phyloP scores from a whole-genome alignment of 2,797 vertebrate species.

The Neomorphus geoffroyi region DNA sequence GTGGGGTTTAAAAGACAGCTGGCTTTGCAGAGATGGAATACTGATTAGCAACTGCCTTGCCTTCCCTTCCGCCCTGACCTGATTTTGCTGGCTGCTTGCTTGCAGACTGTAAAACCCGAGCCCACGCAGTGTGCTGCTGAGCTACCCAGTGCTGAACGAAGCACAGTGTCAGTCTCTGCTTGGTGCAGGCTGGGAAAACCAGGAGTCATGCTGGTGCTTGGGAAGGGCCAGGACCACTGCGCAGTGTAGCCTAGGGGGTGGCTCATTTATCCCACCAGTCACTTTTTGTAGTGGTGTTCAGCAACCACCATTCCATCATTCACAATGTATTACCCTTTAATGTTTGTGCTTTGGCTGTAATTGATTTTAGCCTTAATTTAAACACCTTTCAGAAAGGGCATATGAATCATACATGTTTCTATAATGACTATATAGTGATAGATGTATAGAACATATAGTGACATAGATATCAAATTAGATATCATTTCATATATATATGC shows the following conservation, averaged over 20 bases:
- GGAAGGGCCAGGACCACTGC: neutral
- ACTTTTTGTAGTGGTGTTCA: neutral
- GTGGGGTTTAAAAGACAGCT: neutral
- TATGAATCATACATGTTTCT: accelerated
- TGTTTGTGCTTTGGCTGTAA: neutral
- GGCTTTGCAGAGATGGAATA: neutral
- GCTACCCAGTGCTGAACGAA: neutral
- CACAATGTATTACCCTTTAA: accelerated
- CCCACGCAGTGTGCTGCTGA: neutral
- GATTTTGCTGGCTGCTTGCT: neutral
- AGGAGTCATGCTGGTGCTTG: too few relatives aligned
- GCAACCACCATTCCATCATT: accelerated
- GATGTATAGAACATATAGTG: neutral
- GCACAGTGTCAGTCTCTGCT: neutral
- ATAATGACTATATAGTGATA: accelerated
- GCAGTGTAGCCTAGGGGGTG: too few relatives aligned
- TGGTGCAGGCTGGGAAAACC: neutral
- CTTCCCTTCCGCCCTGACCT: neutral
- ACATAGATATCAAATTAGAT: accelerated
- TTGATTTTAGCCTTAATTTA: neutral
- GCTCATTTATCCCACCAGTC: neutral
- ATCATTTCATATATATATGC: accelerated
- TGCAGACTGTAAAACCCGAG: accelerated
- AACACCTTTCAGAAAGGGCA: neutral
- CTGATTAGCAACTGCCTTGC: accelerated